Evolutionary conservation across 2,888 invertebrate species (phyloP).

Genomic region (Leptinotarsa peninsularis): DNA sequence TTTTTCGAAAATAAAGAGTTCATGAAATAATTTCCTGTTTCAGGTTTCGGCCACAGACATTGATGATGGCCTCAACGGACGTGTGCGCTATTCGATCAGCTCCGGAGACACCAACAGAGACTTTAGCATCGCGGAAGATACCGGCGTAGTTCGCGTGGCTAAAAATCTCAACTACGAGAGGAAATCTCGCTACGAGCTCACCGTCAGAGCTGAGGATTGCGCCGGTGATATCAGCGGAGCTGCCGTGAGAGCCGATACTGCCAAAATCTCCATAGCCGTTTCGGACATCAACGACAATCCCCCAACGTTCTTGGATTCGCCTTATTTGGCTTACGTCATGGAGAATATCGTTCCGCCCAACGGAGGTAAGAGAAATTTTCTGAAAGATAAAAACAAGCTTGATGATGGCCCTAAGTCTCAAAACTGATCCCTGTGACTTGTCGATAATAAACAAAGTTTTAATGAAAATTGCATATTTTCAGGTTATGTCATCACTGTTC

Average conservation of each 20-base stretch:
- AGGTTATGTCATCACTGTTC: slow-evolving; percentile 82
- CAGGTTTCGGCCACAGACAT: slow-evolving; percentile 90
- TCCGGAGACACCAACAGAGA: slow-evolving; percentile 91
- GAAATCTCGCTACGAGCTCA: slow-evolving; percentile 84
- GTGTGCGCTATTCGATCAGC: slow-evolving; percentile 90
- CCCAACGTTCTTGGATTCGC: slow-evolving; percentile 92
- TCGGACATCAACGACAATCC: slow-evolving; percentile 95
- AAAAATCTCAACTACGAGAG: slow-evolving; percentile 95
- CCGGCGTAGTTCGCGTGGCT: slow-evolving; percentile 89
- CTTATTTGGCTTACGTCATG: slow-evolving; percentile 92
- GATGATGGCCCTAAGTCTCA: background rate
- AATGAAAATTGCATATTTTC: background rate
- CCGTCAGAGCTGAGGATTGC: slow-evolving; percentile 89
- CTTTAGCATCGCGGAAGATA: slow-evolving; percentile 92
- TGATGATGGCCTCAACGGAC: slow-evolving; percentile 90
- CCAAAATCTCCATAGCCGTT: slow-evolving; percentile 85
- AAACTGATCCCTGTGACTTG: background rate
- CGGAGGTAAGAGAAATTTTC: slow-evolving; percentile 63
- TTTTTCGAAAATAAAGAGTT: background rate
- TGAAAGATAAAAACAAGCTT: background rate
- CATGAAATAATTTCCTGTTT: slow-evolving; percentile 45
- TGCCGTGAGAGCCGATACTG: slow-evolving; percentile 77
- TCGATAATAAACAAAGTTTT: background rate
- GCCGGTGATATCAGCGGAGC: slow-evolving; percentile 75
- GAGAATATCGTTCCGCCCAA: slow-evolving; percentile 89